Percentiles rank a stretch among this genome's conserved stretches.
Conservation (phyloP, 1,140 invertebrate genomes). For the Ostrea edulis region DNA sequence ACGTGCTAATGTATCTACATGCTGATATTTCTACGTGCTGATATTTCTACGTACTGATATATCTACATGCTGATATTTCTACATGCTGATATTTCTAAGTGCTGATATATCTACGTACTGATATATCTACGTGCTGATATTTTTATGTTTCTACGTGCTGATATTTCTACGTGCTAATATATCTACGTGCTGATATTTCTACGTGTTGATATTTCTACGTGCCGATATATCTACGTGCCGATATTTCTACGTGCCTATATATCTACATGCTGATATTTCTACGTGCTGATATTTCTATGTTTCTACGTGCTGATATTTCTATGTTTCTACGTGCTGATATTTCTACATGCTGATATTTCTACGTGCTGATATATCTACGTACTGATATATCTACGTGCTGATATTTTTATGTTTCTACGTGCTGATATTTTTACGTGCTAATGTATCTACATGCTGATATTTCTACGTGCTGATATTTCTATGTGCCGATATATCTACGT, state of each 20-base stretch:
- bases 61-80: slow-evolving; percentile 6
- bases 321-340: too few relatives aligned
- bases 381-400: neutral
- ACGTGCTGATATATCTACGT: too few relatives aligned
- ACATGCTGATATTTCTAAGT: too few relatives aligned
- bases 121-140: neutral
- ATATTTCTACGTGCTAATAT: neutral
- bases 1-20: too few relatives aligned
- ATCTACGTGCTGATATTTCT: slow-evolving; percentile 6
- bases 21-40: neutral
- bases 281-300: neutral
- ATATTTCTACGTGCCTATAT: neutral
- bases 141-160: too few relatives aligned
- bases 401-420: too few relatives aligned
- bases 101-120: neutral
- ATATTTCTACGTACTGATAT: too few relatives aligned
- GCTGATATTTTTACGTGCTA: neutral
- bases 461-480: neutral
- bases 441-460: too few relatives aligned
- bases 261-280: slow-evolving; percentile 6
- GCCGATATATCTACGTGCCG: too few relatives aligned
- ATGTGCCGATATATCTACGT: too few relatives aligned
- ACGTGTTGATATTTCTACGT: neutral
- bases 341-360: neutral
- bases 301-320: too few relatives aligned